Evolutionary conservation across 2,113 vertebrate species (phyloP), one percentile per base, ranked within the genome.

Genomic region (Peromyscus maniculatus): DNA sequence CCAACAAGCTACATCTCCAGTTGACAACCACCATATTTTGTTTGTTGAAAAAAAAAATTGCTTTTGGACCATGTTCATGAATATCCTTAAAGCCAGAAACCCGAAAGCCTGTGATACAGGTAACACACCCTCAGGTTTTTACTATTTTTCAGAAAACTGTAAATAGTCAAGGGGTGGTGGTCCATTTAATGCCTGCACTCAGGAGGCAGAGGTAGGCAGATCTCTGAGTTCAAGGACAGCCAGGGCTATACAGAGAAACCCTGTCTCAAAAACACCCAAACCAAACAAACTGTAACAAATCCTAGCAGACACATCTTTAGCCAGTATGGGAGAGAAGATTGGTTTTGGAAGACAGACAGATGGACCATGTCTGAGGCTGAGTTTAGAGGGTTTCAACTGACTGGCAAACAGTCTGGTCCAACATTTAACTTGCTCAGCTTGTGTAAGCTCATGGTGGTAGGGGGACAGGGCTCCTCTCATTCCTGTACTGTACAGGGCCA

Each of bases 91-190:
- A 93, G n/a, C 39, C 26, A 49, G 95, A 90, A 59, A 67, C 78
- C 90, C 95, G 91, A 95, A 98, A 96, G 26, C 43, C 71, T 97
- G 92, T 97, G 71, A 87, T 24, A 79, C 28, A 80, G n/a, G 67
- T 95, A 89, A 71, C 52, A 91, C 3, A 96, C 49, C 28, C 36
- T 91, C 43, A 94, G 66, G 39, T 87, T 55, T 92, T 97, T 87
- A 97, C 62, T 92, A 55, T 59, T 97, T 88, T 95, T 8, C 74
- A 95, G 92, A 98, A 88, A 96, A 4, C 0, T 52, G 49, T 93
- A 78, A 86, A 91, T 33, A 33, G 64, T 26, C 28, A 31, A 24
- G 28, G 64, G 64, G 64, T 31, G 64, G 64, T 4, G 0, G 28
- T 10, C 0, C 26, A 26, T 31, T 67, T 67, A 67, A 67, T 67